Evolutionary conservation across 1,140 invertebrate genomes (phyloP).

Genomic region (Meloidogyne exigua): DNA sequence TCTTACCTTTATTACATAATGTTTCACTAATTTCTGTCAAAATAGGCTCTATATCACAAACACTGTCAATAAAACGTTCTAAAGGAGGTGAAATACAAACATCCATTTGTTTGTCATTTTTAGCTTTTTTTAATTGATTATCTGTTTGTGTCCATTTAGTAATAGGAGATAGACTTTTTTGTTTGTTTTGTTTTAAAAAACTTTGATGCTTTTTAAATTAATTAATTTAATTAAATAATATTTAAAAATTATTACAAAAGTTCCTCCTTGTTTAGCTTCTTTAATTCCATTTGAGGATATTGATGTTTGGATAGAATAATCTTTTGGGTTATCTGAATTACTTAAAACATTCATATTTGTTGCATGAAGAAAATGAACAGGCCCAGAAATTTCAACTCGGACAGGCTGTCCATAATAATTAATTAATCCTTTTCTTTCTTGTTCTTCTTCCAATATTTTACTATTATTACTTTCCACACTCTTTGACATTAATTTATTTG

Average conservation of each 20-base stretch:
- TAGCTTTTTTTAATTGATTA: background rate
- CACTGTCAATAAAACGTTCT: constrained; percentile 26
- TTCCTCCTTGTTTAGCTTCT: background rate
- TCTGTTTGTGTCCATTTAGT: background rate
- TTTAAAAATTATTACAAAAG: background rate
- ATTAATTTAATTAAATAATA: background rate
- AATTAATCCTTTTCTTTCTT: background rate
- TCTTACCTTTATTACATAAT: background rate
- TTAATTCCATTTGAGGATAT: constrained; percentile 4
- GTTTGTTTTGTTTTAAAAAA: background rate
- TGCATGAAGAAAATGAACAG: constrained; percentile 25
- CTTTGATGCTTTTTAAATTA: background rate
- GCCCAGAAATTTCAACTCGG: constrained; percentile 24
- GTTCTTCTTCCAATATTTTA: background rate
- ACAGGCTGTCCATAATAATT: constrained; percentile 9
- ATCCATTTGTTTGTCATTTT: background rate
- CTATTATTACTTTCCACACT: background rate
- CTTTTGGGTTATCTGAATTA: background rate
- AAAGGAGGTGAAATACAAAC: constrained; percentile 16
- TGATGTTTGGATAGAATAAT: background rate
- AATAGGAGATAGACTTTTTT: background rate
- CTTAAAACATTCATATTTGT: constrained; percentile 16
- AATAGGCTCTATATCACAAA: constrained; percentile 23
- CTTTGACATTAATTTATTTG: background rate
- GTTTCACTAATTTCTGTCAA: constrained; percentile 28